These are phyloP conservation scores for Sarcophaga variegata DNA, from an alignment of 2,888 invertebrate species.

Conservation along the genomic window DNA sequence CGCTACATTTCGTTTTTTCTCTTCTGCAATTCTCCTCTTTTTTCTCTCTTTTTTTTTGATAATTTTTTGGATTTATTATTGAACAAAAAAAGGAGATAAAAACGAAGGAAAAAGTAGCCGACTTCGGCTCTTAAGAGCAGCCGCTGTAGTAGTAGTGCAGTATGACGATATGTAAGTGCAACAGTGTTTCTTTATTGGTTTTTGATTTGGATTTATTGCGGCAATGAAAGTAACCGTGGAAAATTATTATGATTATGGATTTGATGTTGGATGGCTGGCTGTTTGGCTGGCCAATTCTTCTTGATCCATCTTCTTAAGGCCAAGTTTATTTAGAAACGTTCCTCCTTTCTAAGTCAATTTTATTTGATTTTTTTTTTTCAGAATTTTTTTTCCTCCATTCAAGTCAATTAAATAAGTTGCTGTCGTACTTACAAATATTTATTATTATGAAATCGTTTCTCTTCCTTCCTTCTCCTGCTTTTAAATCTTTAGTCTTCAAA, in stretches of 20 bases:
- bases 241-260: slow-evolving; percentile 71
- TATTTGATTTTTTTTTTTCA: slow-evolving; percentile 9
- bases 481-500: background rate
- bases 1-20: background rate
- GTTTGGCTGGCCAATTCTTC: slow-evolving; percentile 16
- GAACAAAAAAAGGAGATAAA: slow-evolving; percentile 13
- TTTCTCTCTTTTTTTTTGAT: slow-evolving; percentile 18
- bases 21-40: too few relatives aligned
- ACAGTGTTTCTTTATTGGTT: slow-evolving; percentile 72
- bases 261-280: slow-evolving; percentile 32
- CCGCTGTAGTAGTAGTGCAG: too few relatives aligned
- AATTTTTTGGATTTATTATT: slow-evolving; percentile 45
- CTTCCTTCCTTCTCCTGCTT: slow-evolving; percentile 18
- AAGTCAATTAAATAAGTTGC: slow-evolving; percentile 67
- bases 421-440: slow-evolving; percentile 63
- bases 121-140: background rate
- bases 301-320: slow-evolving; percentile 13
- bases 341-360: background rate
- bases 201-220: slow-evolving; percentile 73
- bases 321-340: slow-evolving; percentile 8
- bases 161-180: slow-evolving; percentile 35
- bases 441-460: slow-evolving; percentile 45
- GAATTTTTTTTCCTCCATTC: slow-evolving; percentile 9
- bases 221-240: slow-evolving; percentile 72
- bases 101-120: slow-evolving; percentile 2